Conservation (phyloP, 2,797 vertebrate genomes). For the Tenualosa ilisha region DNA sequence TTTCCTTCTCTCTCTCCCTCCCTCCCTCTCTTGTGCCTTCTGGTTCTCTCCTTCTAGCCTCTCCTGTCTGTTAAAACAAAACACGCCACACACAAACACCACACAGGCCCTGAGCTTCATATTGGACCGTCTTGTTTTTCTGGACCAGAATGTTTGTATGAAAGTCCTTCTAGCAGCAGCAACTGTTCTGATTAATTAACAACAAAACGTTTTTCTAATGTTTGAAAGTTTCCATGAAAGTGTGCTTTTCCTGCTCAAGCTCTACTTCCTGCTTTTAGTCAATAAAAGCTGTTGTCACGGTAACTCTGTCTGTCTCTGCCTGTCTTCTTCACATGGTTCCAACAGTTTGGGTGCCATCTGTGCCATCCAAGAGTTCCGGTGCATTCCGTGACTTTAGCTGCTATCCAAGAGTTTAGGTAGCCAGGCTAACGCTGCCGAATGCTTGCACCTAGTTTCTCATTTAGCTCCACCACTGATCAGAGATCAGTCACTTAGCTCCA, state of each 20-base stretch:
- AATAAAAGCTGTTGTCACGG: slow-evolving; percentile 23
- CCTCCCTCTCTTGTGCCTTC: neutral
- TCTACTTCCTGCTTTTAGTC: slow-evolving; percentile 20
- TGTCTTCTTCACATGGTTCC: neutral
- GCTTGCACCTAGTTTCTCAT: too few relatives aligned
- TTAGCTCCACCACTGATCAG: too few relatives aligned
- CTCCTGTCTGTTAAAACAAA: neutral
- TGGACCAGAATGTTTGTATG: slow-evolving; percentile 13
- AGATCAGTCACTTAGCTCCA: too few relatives aligned
- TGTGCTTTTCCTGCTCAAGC: neutral
- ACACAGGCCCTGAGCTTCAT: neutral
- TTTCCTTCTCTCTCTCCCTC: neutral
- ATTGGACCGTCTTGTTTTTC: neutral
- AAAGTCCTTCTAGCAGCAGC: neutral
- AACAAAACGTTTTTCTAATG: neutral
- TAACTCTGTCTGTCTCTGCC: neutral
- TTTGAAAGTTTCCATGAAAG: neutral
- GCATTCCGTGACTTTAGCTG: too few relatives aligned
- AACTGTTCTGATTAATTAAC: neutral
- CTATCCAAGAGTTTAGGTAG: too few relatives aligned
- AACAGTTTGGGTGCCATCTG: too few relatives aligned
- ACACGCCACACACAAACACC: too few relatives aligned
- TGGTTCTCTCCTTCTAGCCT: neutral
- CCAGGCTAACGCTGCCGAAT: too few relatives aligned
- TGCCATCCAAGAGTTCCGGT: too few relatives aligned